Conservation (phyloP, 1,140 invertebrate species). For the Lutraria rhynchaena region DNA sequence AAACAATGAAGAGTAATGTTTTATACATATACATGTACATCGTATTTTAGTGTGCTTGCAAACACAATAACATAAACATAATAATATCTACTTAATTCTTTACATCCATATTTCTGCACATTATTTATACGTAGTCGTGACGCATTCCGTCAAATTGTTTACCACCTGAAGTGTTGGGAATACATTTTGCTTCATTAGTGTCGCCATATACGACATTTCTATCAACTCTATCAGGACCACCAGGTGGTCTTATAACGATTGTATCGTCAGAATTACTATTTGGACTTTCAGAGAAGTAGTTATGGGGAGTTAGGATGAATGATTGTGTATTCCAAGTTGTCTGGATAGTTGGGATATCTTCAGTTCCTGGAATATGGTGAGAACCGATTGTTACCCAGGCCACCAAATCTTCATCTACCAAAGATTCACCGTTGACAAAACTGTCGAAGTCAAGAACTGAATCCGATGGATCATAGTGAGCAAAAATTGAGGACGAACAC, state of each 20-base stretch:
- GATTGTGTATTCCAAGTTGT: constrained; percentile 67
- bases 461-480: constrained; percentile 72
- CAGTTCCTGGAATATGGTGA: constrained; percentile 73
- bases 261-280: constrained; percentile 3
- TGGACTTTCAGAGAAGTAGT: constrained; percentile 66
- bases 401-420: constrained; percentile 75
- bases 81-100: too few species aligned
- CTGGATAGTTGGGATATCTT: constrained; percentile 72
- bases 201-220: constrained; percentile 84
- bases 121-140: too few species aligned
- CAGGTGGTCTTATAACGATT: constrained; percentile 52
- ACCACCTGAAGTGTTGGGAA: constrained; percentile 54
- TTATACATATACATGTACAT: too few species aligned
- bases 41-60: too few species aligned
- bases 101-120: too few species aligned
- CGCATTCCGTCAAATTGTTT: constrained; percentile 46
- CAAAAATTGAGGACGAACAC: constrained; percentile 74
- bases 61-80: too few species aligned
- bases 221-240: neutral
- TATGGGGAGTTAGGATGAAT: constrained; percentile 73
- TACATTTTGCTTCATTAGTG: constrained; percentile 87
- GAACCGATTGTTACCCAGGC: constrained; percentile 77
- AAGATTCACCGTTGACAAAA: constrained; percentile 72
- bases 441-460: constrained; percentile 72
- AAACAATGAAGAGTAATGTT: too few species aligned